Evolutionary conservation across 1,140 invertebrate species (phyloP).

Genomic region (Drosophila takahashii): DNA sequence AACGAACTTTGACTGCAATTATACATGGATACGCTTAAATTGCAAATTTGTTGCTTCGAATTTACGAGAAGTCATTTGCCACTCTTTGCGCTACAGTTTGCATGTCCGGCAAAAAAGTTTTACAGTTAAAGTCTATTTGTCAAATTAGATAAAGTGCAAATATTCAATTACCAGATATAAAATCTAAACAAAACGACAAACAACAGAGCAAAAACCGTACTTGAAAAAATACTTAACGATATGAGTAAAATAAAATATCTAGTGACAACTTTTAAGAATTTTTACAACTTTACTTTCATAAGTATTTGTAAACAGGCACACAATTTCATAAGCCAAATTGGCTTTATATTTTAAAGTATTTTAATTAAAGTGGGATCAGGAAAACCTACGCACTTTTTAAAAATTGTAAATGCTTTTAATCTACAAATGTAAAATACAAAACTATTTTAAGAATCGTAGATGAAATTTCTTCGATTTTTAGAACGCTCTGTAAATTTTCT

Average conservation of each 20-base stretch:
- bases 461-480: neutral
- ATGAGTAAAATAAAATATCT: neutral
- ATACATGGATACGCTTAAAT: constrained; percentile 26
- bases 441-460: too few species aligned
- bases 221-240: neutral
- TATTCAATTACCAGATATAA: constrained; percentile 1
- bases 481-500: neutral
- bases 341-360: too few species aligned
- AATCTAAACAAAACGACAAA: constrained; percentile 2
- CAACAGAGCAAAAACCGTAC: neutral
- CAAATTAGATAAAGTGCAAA: neutral
- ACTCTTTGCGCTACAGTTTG: neutral
- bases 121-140: constrained; percentile 14
- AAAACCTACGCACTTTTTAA: too few species aligned
- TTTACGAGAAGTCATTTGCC: constrained; percentile 6
- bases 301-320: too few species aligned
- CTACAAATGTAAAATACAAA: too few species aligned
- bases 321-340: too few species aligned
- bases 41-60: constrained; percentile 17
- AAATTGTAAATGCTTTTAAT: too few species aligned
- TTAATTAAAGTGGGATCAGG: too few species aligned
- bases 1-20: constrained; percentile 32
- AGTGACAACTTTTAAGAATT: too few species aligned
- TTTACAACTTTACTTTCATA: too few species aligned
- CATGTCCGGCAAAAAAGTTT: neutral